These are phyloP conservation scores for Ciconia nigra DNA, from an alignment of 2,797 vertebrate species.

Conservation along the genomic window DNA sequence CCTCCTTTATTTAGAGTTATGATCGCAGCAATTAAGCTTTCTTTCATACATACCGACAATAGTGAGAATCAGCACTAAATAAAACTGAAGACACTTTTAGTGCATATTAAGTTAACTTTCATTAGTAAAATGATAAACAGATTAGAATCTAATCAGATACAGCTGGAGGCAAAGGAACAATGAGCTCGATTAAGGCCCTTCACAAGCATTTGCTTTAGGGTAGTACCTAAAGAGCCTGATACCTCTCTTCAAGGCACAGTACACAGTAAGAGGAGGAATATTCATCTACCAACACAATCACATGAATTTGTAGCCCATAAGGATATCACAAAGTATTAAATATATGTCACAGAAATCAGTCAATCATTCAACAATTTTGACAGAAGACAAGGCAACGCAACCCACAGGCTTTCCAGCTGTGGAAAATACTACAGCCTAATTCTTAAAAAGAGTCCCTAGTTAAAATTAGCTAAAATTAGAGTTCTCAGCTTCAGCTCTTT, in stretches of 20 bases:
- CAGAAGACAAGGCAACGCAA: constrained; percentile 2
- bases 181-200: background rate
- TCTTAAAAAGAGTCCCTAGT: background rate
- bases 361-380: constrained; percentile 19
- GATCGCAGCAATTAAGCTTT: background rate
- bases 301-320: background rate
- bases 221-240: background rate
- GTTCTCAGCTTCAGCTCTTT: background rate
- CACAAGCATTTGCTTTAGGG: background rate
- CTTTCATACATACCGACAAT: background rate
- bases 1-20: background rate
- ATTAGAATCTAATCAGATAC: background rate
- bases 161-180: background rate
- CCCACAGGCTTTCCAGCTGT: background rate
- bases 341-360: constrained; percentile 28
- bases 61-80: background rate
- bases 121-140: background rate
- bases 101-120: background rate
- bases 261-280: background rate
- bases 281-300: background rate
- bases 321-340: constrained; percentile 15
- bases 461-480: background rate
- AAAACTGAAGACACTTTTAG: background rate
- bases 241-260: background rate
- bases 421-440: background rate